A percentile compares a stretch with the other conserved stretches of the same genome.
phyloP scores from a whole-genome alignment of 1,140 invertebrate genomes.

The Neotoxoptera formosana region DNA sequence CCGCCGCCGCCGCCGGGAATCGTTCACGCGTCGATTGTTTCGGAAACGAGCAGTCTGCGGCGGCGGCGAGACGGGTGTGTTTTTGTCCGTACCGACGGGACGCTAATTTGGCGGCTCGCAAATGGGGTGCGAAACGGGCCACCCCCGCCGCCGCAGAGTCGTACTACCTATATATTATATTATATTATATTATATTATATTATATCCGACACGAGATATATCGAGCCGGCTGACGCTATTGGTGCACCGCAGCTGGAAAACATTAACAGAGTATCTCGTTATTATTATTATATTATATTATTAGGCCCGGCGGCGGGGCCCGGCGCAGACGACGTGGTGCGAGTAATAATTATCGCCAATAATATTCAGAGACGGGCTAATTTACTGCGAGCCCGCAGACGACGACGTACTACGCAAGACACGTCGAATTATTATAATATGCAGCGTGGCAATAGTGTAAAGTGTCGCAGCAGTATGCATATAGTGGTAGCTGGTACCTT shows the following conservation, averaged over 20 bases:
- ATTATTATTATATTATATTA: conserved; percentile 1
- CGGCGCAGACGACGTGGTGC: not conserved
- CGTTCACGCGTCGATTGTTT: conserved; percentile 34
- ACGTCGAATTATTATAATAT: too few relatives aligned
- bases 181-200: not conserved
- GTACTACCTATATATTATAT: not conserved
- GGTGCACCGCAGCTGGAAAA: conserved; percentile 32
- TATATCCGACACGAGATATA: not conserved
- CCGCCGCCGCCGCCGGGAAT: not conserved
- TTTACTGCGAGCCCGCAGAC: not conserved
- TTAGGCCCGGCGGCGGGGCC: not conserved
- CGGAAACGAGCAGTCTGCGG: conserved; percentile 19
- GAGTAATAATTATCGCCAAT: conserved; percentile 21
- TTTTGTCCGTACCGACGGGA: not conserved
- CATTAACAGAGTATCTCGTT: conserved; percentile 4
- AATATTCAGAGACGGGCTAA: conserved; percentile 15
- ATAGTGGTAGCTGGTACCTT: too few relatives aligned
- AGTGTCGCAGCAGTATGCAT: too few relatives aligned
- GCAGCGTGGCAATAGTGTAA: too few relatives aligned
- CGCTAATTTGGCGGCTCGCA: not conserved
- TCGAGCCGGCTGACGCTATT: not conserved
- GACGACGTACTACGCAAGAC: too few relatives aligned
- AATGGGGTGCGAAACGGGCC: conserved; percentile 40
- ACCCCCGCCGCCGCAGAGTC: too few relatives aligned
- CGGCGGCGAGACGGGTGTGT: conserved; percentile 32